Conservation (phyloP, 2,797 vertebrate genomes). For the Orientallactaga sibirica region DNA sequence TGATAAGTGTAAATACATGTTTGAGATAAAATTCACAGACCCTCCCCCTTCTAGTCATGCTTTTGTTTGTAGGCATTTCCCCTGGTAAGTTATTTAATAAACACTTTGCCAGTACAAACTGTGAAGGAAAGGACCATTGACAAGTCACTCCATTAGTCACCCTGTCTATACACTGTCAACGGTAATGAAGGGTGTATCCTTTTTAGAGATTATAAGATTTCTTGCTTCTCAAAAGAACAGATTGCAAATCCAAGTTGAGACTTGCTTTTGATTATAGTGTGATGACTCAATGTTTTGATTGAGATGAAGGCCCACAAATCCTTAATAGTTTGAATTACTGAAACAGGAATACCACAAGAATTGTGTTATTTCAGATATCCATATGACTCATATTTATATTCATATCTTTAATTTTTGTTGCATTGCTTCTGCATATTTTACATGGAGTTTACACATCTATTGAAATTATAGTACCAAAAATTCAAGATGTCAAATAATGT, state of each 20-base stretch:
- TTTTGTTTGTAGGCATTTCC: slow-evolving; percentile 23
- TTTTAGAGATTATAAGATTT: slow-evolving; percentile 67
- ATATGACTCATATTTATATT: not conserved
- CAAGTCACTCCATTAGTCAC: slow-evolving; percentile 52
- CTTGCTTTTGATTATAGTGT: slow-evolving; percentile 50
- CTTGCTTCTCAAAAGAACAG: slow-evolving; percentile 68
- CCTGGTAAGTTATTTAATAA: slow-evolving; percentile 33
- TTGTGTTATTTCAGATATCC: not conserved
- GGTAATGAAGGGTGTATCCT: slow-evolving; percentile 68
- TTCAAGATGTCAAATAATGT: slow-evolving; percentile 8
- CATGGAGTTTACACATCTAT: not conserved
- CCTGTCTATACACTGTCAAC: not conserved
- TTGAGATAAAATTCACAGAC: slow-evolving; percentile 63
- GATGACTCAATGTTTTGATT: slow-evolving; percentile 58
- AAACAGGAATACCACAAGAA: not conserved
- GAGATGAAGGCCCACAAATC: slow-evolving; percentile 23
- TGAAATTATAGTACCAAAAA: not conserved
- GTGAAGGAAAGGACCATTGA: not conserved
- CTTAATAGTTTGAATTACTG: not conserved
- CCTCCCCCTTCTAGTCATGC: slow-evolving; percentile 5
- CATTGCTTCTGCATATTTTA: not conserved
- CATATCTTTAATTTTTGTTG: not conserved
- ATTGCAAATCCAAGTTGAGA: slow-evolving; percentile 72
- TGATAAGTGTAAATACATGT: not conserved
- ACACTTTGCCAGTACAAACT: not conserved